Conservation (phyloP, 2,113 vertebrate species). For the Phylloscopus trochilus region DNA sequence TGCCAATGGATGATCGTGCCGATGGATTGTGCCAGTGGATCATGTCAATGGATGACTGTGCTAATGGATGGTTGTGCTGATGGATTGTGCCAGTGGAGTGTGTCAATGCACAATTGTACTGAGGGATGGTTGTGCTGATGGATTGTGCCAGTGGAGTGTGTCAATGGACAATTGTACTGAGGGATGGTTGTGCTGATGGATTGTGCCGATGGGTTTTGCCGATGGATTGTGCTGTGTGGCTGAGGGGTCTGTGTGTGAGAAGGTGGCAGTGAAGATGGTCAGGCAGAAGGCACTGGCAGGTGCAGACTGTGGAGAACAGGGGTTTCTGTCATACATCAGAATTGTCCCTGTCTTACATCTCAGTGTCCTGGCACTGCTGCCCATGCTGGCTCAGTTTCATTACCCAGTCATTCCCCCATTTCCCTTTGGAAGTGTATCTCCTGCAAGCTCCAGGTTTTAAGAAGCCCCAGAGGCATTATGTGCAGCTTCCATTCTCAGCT, state of each 20-base stretch:
- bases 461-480: not conserved
- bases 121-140: no score
- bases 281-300: not conserved
- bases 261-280: not conserved
- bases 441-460: not conserved
- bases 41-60: not conserved
- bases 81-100: not conserved
- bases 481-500: not conserved
- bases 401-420: not conserved
- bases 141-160: not conserved
- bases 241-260: accelerated
- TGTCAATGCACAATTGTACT: not conserved
- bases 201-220: accelerated
- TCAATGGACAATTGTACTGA: not conserved
- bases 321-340: not conserved
- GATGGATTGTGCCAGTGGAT: not conserved
- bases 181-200: no score
- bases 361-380: not conserved
- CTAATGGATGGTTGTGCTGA: accelerated
- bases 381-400: not conserved
- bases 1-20: not conserved
- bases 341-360: not conserved
- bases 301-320: not conserved
- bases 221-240: not conserved
- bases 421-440: not conserved